Conservation (phyloP, 2,797 vertebrate genomes). For the Cyprinodon diabolis region DNA sequence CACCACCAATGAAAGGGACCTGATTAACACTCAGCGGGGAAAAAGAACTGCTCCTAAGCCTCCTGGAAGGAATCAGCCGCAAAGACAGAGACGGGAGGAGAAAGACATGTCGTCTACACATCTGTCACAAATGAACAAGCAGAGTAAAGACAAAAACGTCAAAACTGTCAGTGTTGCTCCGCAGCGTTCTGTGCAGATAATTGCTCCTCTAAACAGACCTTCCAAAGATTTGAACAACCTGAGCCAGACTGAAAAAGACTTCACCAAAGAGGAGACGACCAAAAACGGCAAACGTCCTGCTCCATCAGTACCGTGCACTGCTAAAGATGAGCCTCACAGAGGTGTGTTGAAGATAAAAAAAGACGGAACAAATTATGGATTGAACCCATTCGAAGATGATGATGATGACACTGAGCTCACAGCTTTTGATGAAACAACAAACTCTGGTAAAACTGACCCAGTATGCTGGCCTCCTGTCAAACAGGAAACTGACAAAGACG, state of each 20-base stretch:
- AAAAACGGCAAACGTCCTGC: conserved; percentile 67
- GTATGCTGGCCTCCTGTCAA: conserved; percentile 3
- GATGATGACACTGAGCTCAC: conserved; percentile 40
- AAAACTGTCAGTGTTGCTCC: conserved; percentile 47
- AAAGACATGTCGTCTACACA: conserved; percentile 7
- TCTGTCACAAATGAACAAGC: conserved; percentile 23
- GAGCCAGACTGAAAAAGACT: conserved; percentile 1
- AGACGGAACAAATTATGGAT: conserved; percentile 6
- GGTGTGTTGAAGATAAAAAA: conserved; percentile 7
- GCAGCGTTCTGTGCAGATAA: conserved; percentile 41
- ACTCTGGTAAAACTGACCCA: neutral
- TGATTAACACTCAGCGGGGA: conserved; percentile 40
- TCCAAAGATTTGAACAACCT: conserved; percentile 25
- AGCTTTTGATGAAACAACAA: conserved; percentile 4
- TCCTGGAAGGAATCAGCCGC: conserved; percentile 47
- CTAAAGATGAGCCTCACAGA: conserved; percentile 15
- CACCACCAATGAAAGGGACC: conserved; percentile 35
- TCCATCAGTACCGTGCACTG: conserved; percentile 52
- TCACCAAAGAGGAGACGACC: conserved; percentile 9
- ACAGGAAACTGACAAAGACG: conserved; percentile 24
- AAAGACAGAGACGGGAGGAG: conserved; percentile 20
- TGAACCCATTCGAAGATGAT: conserved; percentile 74
- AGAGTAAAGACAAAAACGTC: conserved; percentile 34
- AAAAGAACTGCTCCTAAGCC: conserved; percentile 71
- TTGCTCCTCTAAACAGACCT: conserved; percentile 41